Evolutionary conservation across 2,113 vertebrate species (phyloP).

Genomic region (Anolis sagrei): DNA sequence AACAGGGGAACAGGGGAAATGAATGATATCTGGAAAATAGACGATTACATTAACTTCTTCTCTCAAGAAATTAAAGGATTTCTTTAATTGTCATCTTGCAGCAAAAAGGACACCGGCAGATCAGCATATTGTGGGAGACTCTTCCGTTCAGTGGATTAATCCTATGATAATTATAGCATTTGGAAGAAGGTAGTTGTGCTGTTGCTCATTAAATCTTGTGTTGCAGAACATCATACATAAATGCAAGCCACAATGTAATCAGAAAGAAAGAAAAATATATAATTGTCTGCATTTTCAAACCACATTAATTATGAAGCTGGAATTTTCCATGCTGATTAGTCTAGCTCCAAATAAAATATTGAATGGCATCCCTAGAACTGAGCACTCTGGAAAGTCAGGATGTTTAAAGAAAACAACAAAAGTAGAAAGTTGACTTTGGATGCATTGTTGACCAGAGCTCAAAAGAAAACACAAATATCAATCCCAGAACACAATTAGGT

Average conservation of each 20-base stretch:
- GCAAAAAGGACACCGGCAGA: not conserved
- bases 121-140: not conserved
- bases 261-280: not conserved
- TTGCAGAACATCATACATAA: not conserved
- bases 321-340: not conserved
- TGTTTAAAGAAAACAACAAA: not conserved
- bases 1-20: not conserved
- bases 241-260: not conserved
- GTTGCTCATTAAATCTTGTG: conserved; percentile 14
- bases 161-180: conserved; percentile 1
- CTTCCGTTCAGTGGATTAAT: not conserved
- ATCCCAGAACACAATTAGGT: not conserved
- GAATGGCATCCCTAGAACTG: not conserved
- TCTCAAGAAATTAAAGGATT: not conserved
- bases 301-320: not conserved
- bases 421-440: conserved; percentile 5
- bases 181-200: conserved; percentile 1
- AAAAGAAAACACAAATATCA: conserved; percentile 1
- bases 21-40: not conserved
- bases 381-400: not conserved
- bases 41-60: conserved; percentile 5
- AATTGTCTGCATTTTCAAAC: not conserved
- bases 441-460: not conserved
- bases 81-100: not conserved
- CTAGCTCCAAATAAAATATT: conserved; percentile 22